Conservation (phyloP, 2,888 invertebrate genomes). For the Meloe dianella region DNA sequence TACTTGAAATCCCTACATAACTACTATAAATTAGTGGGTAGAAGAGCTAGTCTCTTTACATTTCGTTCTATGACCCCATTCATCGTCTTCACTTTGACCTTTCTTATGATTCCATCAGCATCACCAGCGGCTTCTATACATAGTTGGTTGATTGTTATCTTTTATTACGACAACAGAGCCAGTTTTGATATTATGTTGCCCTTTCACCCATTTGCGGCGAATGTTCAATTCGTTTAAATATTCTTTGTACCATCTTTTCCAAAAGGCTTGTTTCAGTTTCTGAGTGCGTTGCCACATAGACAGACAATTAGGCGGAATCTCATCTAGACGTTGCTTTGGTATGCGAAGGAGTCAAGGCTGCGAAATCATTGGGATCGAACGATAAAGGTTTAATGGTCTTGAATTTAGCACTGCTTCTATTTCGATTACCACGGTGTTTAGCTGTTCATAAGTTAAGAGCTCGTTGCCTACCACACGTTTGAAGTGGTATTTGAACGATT, state of each 20-base stretch:
- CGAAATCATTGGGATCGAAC: slow-evolving; percentile 42
- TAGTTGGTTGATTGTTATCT: no score
- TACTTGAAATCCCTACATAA: slow-evolving; percentile 22
- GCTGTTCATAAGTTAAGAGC: slow-evolving; percentile 45
- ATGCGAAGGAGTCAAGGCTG: slow-evolving; percentile 44
- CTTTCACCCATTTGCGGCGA: slow-evolving; percentile 34
- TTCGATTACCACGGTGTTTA: slow-evolving; percentile 44
- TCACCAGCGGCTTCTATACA: background rate
- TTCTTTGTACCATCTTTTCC: slow-evolving; percentile 42
- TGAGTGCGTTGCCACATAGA: slow-evolving; percentile 41
- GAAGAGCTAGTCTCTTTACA: background rate
- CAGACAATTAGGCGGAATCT: slow-evolving; percentile 34
- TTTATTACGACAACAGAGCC: no score
- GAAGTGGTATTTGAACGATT: slow-evolving; percentile 47
- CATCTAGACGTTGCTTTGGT: slow-evolving; percentile 31
- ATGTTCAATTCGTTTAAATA: slow-evolving; percentile 42
- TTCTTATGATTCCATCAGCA: background rate
- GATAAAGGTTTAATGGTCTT: slow-evolving; percentile 45
- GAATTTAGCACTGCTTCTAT: slow-evolving; percentile 51
- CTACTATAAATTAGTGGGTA: background rate
- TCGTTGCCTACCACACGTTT: slow-evolving; percentile 39
- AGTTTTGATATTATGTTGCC: slow-evolving; percentile 28
- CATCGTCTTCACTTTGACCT: background rate
- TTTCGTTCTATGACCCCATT: background rate
- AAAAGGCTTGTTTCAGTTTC: slow-evolving; percentile 41